These are phyloP conservation scores for Rhamphomyia laevipes DNA, from an alignment of 2,888 invertebrate genomes.

Conservation along the genomic window DNA sequence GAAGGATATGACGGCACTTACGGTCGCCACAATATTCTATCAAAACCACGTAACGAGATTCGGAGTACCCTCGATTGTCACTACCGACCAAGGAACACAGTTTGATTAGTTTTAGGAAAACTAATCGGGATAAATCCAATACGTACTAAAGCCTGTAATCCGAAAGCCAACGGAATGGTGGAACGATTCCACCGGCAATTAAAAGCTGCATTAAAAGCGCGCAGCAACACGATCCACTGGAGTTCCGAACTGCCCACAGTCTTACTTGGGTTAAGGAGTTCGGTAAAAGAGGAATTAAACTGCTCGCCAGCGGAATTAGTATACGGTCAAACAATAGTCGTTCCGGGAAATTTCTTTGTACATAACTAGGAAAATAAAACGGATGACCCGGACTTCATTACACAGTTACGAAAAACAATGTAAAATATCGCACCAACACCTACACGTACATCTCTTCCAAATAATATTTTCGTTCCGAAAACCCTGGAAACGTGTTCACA, in stretches of 20 bases:
- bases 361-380: no score
- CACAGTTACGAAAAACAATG: no score
- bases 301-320: no score
- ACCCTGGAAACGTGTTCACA: background rate
- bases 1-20: background rate
- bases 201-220: constrained; percentile 23
- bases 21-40: background rate
- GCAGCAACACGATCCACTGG: no score
- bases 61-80: background rate
- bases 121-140: constrained; percentile 19
- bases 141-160: constrained; percentile 26
- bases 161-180: constrained; percentile 29
- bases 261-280: no score
- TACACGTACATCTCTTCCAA: no score
- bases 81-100: constrained; percentile 9
- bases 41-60: background rate
- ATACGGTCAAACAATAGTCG: no score
- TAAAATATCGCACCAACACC: no score
- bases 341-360: no score
- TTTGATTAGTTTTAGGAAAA: constrained; percentile 11
- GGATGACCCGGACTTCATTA: no score
- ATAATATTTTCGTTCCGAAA: constrained; percentile 2
- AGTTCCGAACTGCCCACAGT: no score
- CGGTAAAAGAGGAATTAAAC: no score
- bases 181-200: constrained; percentile 31